Evolutionary conservation across 2,113 vertebrate genomes (phyloP).

Genomic region (Dicaeum eximium): DNA sequence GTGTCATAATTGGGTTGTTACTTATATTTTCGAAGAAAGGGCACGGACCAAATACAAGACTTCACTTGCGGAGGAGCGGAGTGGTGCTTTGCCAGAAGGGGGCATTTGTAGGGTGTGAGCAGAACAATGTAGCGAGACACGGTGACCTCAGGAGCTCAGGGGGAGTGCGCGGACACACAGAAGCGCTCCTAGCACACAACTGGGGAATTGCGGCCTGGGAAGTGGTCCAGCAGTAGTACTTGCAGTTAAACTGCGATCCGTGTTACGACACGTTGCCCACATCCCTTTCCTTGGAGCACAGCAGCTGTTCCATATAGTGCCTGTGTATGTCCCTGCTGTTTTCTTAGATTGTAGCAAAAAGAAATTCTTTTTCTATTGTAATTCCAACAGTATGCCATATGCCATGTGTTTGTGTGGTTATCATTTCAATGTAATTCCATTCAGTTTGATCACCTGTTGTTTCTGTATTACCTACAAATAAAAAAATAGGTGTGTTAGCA

Average conservation of each 20-base stretch:
- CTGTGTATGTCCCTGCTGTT: neutral
- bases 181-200: rapidly evolving
- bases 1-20: neutral
- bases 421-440: neutral
- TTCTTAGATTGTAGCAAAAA: neutral
- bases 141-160: neutral
- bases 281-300: neutral
- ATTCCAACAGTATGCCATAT: neutral
- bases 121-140: neutral
- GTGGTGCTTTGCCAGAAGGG: neutral
- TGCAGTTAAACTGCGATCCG: neutral
- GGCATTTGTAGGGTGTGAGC: neutral
- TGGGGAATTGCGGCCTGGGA: neutral
- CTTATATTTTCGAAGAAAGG: neutral
- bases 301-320: neutral
- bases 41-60: neutral
- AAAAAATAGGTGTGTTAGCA: neutral
- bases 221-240: neutral
- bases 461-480: neutral
- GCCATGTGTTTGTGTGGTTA: neutral
- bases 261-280: neutral
- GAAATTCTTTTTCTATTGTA: neutral
- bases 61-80: neutral
- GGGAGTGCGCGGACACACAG: too few species aligned
- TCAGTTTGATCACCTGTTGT: neutral